Conservation (phyloP, 1,140 invertebrate genomes). For the Aphelinus certus region DNA sequence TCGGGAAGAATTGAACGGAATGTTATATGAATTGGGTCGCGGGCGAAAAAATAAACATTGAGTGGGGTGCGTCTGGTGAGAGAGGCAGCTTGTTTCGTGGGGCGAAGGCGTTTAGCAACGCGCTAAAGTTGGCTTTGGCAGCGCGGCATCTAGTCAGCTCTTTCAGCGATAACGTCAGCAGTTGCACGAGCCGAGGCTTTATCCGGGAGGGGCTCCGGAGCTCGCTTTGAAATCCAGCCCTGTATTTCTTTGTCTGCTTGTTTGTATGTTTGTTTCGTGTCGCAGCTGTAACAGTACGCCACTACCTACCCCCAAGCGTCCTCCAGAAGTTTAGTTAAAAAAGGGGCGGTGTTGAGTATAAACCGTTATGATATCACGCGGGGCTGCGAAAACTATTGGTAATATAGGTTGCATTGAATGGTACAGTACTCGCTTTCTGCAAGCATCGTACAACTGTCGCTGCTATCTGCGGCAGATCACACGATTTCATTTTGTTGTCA, state of each 20-base stretch:
- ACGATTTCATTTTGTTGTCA: too few relatives aligned
- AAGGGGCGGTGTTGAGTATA: neutral
- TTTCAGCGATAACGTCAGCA: constrained; percentile 19
- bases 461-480: too few relatives aligned
- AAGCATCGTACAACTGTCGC: too few relatives aligned
- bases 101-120: neutral
- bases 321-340: neutral
- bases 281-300: neutral
- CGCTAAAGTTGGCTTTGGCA: neutral
- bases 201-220: neutral
- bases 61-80: too few relatives aligned
- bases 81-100: neutral
- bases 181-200: constrained; percentile 6
- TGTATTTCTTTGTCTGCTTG: neutral
- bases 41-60: too few relatives aligned
- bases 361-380: constrained; percentile 2
- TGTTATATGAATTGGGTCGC: too few relatives aligned
- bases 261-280: neutral
- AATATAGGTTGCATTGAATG: constrained; percentile 6
- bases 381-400: too few relatives aligned
- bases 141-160: neutral
- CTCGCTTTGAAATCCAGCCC: constrained; percentile 13
- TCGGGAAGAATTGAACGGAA: too few relatives aligned
- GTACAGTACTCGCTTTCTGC: too few relatives aligned
- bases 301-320: neutral